Conservation (phyloP, 2,888 invertebrate species). For the Lobophora halterata region DNA sequence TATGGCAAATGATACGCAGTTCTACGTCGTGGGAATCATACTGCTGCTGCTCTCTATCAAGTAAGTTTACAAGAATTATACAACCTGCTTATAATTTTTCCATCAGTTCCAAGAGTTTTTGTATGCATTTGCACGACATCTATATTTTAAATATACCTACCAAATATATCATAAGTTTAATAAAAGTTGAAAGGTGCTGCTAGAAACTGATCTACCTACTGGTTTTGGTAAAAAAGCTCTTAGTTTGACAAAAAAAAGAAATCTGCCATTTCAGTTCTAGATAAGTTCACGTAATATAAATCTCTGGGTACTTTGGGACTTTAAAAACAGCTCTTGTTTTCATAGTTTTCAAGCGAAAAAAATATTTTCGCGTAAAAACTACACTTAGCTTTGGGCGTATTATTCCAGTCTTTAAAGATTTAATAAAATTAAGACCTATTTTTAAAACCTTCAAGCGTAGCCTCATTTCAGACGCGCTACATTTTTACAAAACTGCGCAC, state of each 20-base stretch:
- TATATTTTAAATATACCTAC: too few species aligned
- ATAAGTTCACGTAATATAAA: too few species aligned
- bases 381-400: neutral
- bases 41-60: conserved; percentile 84
- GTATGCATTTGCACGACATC: too few species aligned
- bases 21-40: conserved; percentile 85
- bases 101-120: too few species aligned
- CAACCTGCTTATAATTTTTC: neutral
- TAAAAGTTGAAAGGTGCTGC: too few species aligned
- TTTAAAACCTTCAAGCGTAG: conserved; percentile 10
- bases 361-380: conserved; percentile 4
- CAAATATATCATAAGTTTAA: too few species aligned
- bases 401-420: conserved; percentile 3
- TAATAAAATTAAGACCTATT: conserved; percentile 7
- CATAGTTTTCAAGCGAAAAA: conserved; percentile 1
- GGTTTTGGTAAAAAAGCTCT: too few species aligned
- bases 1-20: conserved; percentile 90
- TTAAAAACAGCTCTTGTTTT: neutral
- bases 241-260: too few species aligned
- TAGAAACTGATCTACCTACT: too few species aligned
- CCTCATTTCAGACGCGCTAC: conserved; percentile 3
- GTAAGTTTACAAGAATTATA: conserved; percentile 64
- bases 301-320: too few species aligned
- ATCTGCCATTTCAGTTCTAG: too few species aligned
- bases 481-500: conserved; percentile 7